phyloP scores from a whole-genome alignment of 2,888 invertebrate species.

The Phengaris alcon region DNA sequence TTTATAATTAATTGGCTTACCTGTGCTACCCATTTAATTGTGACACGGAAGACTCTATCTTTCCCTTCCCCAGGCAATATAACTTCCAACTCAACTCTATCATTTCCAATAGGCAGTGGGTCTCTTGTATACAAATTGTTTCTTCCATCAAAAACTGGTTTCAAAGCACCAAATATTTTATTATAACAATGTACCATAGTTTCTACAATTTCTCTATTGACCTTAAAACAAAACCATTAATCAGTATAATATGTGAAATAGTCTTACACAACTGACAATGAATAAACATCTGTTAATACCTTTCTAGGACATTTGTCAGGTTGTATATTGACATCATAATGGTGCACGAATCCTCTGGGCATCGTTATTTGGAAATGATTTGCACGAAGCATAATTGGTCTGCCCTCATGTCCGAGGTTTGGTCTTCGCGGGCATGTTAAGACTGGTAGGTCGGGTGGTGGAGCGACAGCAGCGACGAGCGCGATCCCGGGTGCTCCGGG shows the following conservation, averaged over 20 bases:
- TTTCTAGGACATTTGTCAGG: constrained; percentile 99
- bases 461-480: constrained; percentile 80
- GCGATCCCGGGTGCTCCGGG: constrained; percentile 74
- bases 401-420: constrained; percentile 97
- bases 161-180: constrained; percentile 96
- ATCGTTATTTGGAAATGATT: constrained; percentile 99
- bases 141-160: constrained; percentile 99
- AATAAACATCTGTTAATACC: constrained; percentile 77
- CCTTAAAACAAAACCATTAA: constrained; percentile 60
- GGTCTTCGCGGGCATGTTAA: constrained; percentile 97
- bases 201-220: constrained; percentile 97
- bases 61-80: constrained; percentile 99
- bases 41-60: constrained; percentile 97
- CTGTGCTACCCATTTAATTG: constrained; percentile 98
- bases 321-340: constrained; percentile 99
- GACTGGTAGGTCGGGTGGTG: constrained; percentile 89
- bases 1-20: constrained; percentile 50
- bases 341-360: constrained; percentile 98
- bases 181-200: constrained; percentile 99
- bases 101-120: constrained; percentile 97
- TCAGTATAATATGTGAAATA: constrained; percentile 20
- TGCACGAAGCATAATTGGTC: constrained; percentile 96
- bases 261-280: neutral
- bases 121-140: constrained; percentile 99
- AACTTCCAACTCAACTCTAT: constrained; percentile 95